A percentile compares a stretch with the other conserved stretches of the same genome.
phyloP scores from a whole-genome alignment of 2,888 invertebrate species.

The Gnatocerus cornutus region DNA sequence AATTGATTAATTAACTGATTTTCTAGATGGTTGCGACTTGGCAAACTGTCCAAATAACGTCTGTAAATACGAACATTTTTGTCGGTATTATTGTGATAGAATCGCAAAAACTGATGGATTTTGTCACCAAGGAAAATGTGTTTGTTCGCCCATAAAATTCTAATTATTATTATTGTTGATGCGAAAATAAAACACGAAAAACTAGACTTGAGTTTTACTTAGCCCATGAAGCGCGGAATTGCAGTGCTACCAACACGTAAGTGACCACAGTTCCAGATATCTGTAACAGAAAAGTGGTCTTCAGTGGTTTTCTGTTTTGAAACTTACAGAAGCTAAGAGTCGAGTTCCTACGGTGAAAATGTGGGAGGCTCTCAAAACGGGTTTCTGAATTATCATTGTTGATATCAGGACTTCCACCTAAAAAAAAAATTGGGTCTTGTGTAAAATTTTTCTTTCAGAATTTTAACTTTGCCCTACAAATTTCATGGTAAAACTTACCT shows the following conservation, averaged over 20 bases:
- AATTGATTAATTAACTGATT: background rate
- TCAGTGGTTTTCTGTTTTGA: conserved; percentile 2
- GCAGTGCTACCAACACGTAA: conserved; percentile 44
- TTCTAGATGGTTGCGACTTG: background rate
- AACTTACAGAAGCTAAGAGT: conserved; percentile 36
- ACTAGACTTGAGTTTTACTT: background rate
- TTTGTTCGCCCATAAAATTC: background rate
- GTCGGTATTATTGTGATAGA: background rate
- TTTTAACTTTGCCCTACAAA: too few relatives aligned
- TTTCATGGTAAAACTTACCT: conserved; percentile 15
- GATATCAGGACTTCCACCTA: conserved; percentile 30
- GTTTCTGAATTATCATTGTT: conserved; percentile 18
- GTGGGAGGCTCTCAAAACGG: conserved; percentile 29
- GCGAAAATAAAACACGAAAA: too few relatives aligned
- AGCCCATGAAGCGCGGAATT: conserved; percentile 42
- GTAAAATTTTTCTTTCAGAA: background rate
- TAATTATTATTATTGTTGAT: background rate
- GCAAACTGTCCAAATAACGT: background rate
- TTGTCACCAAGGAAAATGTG: background rate
- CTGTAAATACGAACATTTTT: background rate
- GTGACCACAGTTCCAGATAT: conserved; percentile 42
- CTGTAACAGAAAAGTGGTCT: conserved; percentile 10
- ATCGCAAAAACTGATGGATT: background rate
- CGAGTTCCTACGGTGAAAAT: conserved; percentile 33
- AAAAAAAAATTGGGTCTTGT: background rate